A percentile compares a stretch with the other conserved stretches of the same genome.
Evolutionary conservation across 2,113 vertebrate genomes (phyloP).

Genomic region (Perca flavescens): DNA sequence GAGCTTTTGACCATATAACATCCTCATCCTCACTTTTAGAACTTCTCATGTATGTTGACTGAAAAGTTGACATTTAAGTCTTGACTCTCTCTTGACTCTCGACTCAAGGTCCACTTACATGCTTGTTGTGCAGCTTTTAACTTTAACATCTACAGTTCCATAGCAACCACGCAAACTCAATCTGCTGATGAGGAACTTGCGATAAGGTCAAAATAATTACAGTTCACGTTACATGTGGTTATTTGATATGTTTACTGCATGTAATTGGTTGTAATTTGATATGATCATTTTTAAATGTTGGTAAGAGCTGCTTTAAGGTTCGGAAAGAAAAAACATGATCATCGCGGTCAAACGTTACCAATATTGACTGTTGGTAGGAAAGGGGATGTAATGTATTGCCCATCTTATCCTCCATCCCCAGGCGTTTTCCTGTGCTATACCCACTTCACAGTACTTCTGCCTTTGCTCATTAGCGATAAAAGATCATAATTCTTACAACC

Average conservation of each 20-base stretch:
- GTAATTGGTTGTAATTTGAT: no score
- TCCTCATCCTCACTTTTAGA: neutral
- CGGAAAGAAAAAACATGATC: neutral
- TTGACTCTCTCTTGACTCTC: neutral
- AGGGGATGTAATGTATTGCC: neutral
- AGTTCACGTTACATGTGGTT: neutral
- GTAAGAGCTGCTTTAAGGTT: neutral
- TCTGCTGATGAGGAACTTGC: neutral
- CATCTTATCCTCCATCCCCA: neutral
- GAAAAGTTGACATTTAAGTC: neutral
- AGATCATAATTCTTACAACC: neutral
- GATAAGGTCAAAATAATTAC: neutral
- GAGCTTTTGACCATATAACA: neutral
- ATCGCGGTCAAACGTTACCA: neutral
- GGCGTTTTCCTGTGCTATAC: neutral
- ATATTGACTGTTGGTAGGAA: neutral
- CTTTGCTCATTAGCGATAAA: neutral
- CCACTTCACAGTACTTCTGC: neutral
- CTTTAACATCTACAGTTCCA: neutral
- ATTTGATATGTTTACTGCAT: neutral
- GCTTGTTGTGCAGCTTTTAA: neutral
- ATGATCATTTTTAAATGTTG: neutral
- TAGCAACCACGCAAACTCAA: neutral
- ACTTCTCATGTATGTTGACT: neutral
- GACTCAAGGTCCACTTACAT: neutral